Conservation (phyloP, 2,113 vertebrate species). For the Paramisgurnus dabryanus region DNA sequence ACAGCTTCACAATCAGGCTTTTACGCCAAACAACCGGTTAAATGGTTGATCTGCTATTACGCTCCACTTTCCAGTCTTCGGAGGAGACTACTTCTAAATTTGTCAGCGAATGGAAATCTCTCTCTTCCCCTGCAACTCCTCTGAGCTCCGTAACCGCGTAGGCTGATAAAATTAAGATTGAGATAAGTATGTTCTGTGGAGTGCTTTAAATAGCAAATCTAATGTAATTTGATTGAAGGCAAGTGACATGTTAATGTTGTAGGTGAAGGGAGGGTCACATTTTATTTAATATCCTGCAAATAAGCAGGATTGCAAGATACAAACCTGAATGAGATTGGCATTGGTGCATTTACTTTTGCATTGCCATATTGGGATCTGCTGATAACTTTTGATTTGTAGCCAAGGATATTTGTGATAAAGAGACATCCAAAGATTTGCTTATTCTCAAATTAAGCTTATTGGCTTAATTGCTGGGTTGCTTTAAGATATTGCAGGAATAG, state of each 20-base stretch:
- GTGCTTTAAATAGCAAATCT: constrained; percentile 48
- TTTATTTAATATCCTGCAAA: constrained; percentile 36
- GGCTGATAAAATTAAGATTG: constrained; percentile 44
- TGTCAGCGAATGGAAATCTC: constrained; percentile 9
- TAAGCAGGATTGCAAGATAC: constrained; percentile 39
- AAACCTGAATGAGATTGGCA: not conserved
- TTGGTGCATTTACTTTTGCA: not conserved
- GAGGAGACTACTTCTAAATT: not conserved
- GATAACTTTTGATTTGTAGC: not conserved
- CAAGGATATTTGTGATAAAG: constrained; percentile 1
- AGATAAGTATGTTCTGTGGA: constrained; percentile 23
- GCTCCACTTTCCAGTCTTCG: constrained; percentile 1
- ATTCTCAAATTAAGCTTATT: constrained; percentile 12
- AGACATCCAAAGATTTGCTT: not conserved
- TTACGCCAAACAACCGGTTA: not conserved
- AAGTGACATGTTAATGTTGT: constrained; percentile 41
- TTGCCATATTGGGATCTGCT: not conserved
- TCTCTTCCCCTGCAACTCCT: constrained; percentile 24
- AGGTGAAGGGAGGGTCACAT: constrained; percentile 37
- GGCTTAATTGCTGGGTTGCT: constrained; percentile 13
- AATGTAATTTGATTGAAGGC: constrained; percentile 46
- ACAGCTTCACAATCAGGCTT: not conserved
- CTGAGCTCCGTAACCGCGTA: constrained; percentile 42
- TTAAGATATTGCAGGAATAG: not conserved
- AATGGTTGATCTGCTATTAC: not conserved